Evolutionary conservation across 2,888 invertebrate species (phyloP).

Genomic region (Margaritifera margaritifera): DNA sequence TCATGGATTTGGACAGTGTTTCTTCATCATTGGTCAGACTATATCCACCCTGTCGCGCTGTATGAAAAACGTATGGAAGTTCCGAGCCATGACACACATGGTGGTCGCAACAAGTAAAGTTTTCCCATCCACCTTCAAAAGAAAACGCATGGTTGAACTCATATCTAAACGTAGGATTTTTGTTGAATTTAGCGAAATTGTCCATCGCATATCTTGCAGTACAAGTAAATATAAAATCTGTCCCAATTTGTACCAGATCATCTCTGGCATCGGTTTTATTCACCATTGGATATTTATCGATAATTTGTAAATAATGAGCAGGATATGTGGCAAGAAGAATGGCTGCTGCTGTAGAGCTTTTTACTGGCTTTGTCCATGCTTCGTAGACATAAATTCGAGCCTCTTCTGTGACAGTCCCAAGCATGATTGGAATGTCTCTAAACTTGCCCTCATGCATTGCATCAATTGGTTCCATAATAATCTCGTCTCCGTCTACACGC

Average conservation of each 20-base stretch:
- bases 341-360: slow-evolving; percentile 31
- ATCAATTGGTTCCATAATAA: slow-evolving; percentile 39
- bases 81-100: slow-evolving; percentile 64
- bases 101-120: slow-evolving; percentile 52
- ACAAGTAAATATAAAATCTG: slow-evolving; percentile 61
- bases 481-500: slow-evolving; percentile 44
- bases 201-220: slow-evolving; percentile 45
- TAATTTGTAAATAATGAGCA: slow-evolving; percentile 3
- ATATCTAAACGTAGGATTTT: slow-evolving; percentile 25
- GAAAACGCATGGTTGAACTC: slow-evolving; percentile 56
- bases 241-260: slow-evolving; percentile 32
- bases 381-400: slow-evolving; percentile 45
- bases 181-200: slow-evolving; percentile 9
- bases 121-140: slow-evolving; percentile 51
- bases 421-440: slow-evolving; percentile 43
- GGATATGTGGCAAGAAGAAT: slow-evolving; percentile 46
- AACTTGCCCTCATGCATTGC: slow-evolving; percentile 26
- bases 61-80: slow-evolving; percentile 56
- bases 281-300: too few species aligned
- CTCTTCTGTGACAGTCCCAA: slow-evolving; percentile 52
- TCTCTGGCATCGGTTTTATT: slow-evolving; percentile 25
- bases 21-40: slow-evolving; percentile 49
- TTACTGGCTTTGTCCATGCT: slow-evolving; percentile 34
- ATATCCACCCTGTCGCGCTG: slow-evolving; percentile 42
- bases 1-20: slow-evolving; percentile 42